Evolutionary conservation across 2,888 invertebrate species (phyloP).

Genomic region (Siphlonurus alternatus): DNA sequence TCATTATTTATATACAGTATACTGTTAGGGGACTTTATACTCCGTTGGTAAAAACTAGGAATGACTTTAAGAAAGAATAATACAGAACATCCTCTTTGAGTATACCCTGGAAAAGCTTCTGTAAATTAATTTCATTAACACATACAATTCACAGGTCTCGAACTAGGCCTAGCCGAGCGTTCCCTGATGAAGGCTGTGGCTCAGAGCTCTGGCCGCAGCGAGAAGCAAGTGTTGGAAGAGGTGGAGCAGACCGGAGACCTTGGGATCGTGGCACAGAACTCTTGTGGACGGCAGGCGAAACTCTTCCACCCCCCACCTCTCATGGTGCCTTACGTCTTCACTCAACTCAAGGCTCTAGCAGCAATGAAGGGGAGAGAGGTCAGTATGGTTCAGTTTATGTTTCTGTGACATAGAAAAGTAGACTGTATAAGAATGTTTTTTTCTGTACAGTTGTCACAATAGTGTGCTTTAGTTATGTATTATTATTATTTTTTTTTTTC

Average conservation of each 20-base stretch:
- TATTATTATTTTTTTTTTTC: constrained; percentile 9
- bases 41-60: too few species aligned
- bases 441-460: neutral
- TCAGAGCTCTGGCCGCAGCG: constrained; percentile 67
- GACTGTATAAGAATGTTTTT: neutral
- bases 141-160: too few species aligned
- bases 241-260: constrained; percentile 65
- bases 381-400: constrained; percentile 20
- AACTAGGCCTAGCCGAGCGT: constrained; percentile 88
- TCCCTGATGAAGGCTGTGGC: constrained; percentile 89
- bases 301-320: constrained; percentile 74
- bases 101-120: too few species aligned
- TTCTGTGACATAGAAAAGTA: constrained; percentile 4
- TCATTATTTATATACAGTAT: too few species aligned
- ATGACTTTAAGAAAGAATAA: too few species aligned
- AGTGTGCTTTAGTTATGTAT: neutral
- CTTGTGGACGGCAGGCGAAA: constrained; percentile 66
- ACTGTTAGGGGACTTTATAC: too few species aligned
- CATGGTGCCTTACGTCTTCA: constrained; percentile 55
- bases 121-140: too few species aligned
- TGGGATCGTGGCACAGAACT: constrained; percentile 76
- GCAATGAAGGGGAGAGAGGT: constrained; percentile 61
- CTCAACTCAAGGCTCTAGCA: constrained; percentile 73
- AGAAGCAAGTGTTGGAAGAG: constrained; percentile 59
- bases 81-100: too few species aligned